These are phyloP conservation scores for Anseranas semipalmata DNA, from an alignment of 2,113 vertebrate species.

Conservation along the genomic window DNA sequence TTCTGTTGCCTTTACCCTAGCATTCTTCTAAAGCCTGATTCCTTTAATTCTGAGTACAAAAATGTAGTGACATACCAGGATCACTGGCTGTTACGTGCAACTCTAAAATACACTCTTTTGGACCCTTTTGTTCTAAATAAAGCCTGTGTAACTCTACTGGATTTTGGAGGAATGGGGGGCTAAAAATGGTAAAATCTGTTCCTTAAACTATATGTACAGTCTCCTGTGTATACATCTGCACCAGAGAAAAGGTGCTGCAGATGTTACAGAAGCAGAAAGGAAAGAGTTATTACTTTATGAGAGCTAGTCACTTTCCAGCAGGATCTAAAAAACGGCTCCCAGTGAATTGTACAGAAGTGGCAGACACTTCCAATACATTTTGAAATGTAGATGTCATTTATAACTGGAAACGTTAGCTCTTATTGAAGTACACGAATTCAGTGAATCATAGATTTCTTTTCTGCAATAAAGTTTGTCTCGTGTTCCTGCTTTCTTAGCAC, in stretches of 20 bases:
- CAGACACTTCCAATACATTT: neutral
- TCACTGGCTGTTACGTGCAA: rapidly evolving
- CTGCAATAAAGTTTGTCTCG: neutral
- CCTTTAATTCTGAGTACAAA: neutral
- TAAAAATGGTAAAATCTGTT: neutral
- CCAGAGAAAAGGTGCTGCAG: neutral
- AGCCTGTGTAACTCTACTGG: neutral
- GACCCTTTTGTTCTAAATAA: neutral
- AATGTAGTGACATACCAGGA: neutral
- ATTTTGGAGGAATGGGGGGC: neutral
- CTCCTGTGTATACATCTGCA: neutral
- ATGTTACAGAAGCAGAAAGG: neutral
- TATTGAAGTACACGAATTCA: neutral
- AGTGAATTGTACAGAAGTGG: neutral
- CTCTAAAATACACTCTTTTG: neutral
- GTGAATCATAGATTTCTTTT: neutral
- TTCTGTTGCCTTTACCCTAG: neutral
- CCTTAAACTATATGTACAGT: neutral
- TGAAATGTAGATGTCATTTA: neutral
- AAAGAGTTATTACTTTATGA: neutral
- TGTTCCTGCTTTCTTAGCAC: neutral
- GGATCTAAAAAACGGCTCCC: neutral
- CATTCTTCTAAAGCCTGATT: neutral
- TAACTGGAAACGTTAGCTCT: neutral
- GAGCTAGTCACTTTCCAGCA: neutral